Evolutionary conservation across 2,888 invertebrate genomes (phyloP).

Genomic region (Watsonalla cultraria): DNA sequence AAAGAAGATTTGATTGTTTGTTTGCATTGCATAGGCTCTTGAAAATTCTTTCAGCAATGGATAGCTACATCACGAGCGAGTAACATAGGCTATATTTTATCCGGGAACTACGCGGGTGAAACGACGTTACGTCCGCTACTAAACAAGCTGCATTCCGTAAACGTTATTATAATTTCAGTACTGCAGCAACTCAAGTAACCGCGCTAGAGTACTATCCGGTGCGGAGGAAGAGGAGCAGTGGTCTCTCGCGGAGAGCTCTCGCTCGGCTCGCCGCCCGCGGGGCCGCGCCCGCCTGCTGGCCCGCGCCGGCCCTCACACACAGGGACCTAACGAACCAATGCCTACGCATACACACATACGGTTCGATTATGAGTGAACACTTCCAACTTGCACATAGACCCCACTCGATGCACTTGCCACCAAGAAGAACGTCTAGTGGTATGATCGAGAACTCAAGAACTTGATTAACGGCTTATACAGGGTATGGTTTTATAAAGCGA

Average conservation of each 20-base stretch:
- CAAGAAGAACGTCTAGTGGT: too few species aligned
- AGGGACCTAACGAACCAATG: slow-evolving; percentile 76
- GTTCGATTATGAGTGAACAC: slow-evolving; percentile 77
- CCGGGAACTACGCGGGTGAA: too few species aligned
- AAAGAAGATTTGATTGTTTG: too few species aligned
- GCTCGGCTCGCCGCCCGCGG: slow-evolving; percentile 69
- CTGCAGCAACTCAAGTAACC: slow-evolving; percentile 34
- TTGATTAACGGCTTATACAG: too few species aligned
- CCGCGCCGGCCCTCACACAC: slow-evolving; percentile 43
- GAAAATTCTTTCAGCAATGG: too few species aligned
- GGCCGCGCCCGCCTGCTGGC: slow-evolving; percentile 29
- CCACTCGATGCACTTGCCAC: background rate
- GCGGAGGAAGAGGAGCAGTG: slow-evolving; percentile 88
- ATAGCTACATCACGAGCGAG: too few species aligned
- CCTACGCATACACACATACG: slow-evolving; percentile 84
- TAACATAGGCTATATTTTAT: too few species aligned
- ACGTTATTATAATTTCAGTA: slow-evolving; percentile 36
- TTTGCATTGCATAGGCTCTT: too few species aligned
- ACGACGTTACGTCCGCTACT: too few species aligned
- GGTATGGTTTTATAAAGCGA: too few species aligned
- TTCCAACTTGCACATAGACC: background rate
- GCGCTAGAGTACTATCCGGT: slow-evolving; percentile 68
- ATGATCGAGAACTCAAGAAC: too few species aligned
- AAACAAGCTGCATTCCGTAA: too few species aligned
- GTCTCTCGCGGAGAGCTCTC: slow-evolving; percentile 82